Base-by-base conservation (phyloP, 2,888 invertebrate genomes). In the Uloborus plumipes region DNA sequence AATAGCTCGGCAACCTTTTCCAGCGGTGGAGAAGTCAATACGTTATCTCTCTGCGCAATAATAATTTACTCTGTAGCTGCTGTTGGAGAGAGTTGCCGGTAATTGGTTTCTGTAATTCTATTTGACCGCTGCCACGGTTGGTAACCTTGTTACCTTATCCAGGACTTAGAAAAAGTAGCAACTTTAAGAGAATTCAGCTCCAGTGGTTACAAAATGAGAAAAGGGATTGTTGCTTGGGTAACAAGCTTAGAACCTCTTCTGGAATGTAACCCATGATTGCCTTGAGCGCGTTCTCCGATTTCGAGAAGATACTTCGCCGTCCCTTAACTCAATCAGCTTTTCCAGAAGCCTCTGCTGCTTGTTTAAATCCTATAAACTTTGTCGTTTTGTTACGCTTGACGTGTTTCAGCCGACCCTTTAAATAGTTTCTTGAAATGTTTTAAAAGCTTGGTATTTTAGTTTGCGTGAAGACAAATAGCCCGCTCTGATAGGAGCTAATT, bases 321-420 rank as follows among this genome's bases (percentile, higher is more conserved):
- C 70, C 77, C 50, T 15, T 81, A 81, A 81, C 80, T 81, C 80
- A 81, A 81, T 81, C 80, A 74, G 79, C 67, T 67, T 62, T n/a
- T 67, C 20, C 31, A 53, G 58, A 71, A 62, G 70, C 70, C 73
- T 74, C 64, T 74, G 74, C 70, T 81, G 80, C 80, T 81, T 81
- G 80, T 81, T 81, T 81, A 81, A 81, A 81, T 81, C 80, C 80
- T 64, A 81, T 81, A 81, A 81, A 81, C 80, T 81, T 81, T 74
- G 66, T 62, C 69, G 74, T 81, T 81, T 74, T 62, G 70, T 81
- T 81, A 74, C 70, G 80, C 73, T 80, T 39, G 18, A 39, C 31
- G 69, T 73, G 79, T 73, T 69, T 61, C 39, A 69, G 49, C 66
- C 61, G 62, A 50, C 26, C 72, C 66, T 73, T 73, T 80, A 80